Evolutionary conservation across 2,888 invertebrate species (phyloP), one percentile per base, ranked within the genome.

Genomic region (Ceraclea dissimilis): DNA sequence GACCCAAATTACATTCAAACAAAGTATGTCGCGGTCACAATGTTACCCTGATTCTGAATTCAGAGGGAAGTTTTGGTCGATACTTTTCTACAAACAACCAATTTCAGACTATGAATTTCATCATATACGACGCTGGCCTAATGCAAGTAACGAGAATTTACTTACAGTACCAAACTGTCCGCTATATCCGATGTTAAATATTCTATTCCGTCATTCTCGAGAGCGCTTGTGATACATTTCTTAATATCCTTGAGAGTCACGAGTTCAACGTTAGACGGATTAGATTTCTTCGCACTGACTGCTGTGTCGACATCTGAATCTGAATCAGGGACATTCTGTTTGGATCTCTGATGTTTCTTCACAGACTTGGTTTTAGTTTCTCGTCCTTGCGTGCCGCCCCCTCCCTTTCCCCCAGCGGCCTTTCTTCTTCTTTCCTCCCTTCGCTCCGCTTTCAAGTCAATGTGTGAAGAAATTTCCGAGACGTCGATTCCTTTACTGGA

Each of bases 311-410:
- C 86, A 52, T 83, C 82, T 2, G 86, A 87, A 60, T 87, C 87
- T 19, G 81, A 83, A 63, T 83, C 84, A 52, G 82, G 81, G 46
- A 79, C 78, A 49, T 76, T 73, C 66, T 78, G 78, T 66, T 79
- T 81, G n/a, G 75, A 73, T 70, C 79, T 66, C 71, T 75, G 72
- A 69, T 85, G 84, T 73, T 93, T 96, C 68, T 96, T 96, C 0
- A 89, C 88, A 2, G 93, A 88, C 69, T 93, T 95, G 0, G 93
- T 95, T 77, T 94, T 96, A 0, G 93, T 93, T 78, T 97, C 96
- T 39, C 96, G 79, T 0, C 96, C 96, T 70, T 95, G 95, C 11
- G 87, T 83, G 1, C 95, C 95, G 16, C 95, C 94, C 13, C 95
- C 95, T 50, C 85, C 85, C 78, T 94, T 95, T 1, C 93, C 93